Conservation (phyloP, 2,797 vertebrate genomes). For the Phaenicophaeus curvirostris region DNA sequence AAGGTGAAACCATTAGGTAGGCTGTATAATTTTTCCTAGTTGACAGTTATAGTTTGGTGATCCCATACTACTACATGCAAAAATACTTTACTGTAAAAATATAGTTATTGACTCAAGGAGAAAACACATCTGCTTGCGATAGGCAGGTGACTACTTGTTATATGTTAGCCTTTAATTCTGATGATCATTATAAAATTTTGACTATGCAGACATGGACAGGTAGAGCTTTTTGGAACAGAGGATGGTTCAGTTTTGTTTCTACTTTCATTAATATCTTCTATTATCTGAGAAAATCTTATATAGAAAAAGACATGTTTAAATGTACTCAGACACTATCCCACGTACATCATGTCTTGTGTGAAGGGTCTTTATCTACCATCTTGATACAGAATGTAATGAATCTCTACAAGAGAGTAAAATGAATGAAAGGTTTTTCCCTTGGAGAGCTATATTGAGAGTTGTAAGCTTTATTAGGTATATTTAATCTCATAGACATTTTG, state of each 20-base stretch:
- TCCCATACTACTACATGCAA: neutral
- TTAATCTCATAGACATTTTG: slow-evolving; percentile 62
- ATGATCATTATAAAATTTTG: neutral
- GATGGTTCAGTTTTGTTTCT: neutral
- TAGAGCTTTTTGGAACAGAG: neutral
- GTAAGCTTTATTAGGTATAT: slow-evolving; percentile 50
- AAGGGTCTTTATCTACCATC: neutral
- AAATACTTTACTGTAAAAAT: neutral
- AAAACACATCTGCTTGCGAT: neutral
- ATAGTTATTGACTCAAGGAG: neutral
- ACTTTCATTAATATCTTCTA: neutral
- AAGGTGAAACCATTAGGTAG: neutral
- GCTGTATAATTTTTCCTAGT: neutral
- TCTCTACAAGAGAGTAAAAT: neutral
- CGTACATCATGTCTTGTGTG: rapidly evolving
- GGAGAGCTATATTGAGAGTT: slow-evolving; percentile 1
- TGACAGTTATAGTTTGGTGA: neutral
- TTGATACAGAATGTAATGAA: neutral
- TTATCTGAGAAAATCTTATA: neutral
- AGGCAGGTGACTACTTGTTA: neutral
- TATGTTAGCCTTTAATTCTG: neutral
- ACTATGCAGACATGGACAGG: neutral
- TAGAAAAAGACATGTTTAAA: neutral
- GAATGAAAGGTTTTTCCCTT: neutral
- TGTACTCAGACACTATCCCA: neutral